Percentiles rank a stretch among this genome's conserved stretches.
Evolutionary conservation across 92 coral and sea anemone species (phyloP).

Genomic region (Zoanthus sansibaricus): DNA sequence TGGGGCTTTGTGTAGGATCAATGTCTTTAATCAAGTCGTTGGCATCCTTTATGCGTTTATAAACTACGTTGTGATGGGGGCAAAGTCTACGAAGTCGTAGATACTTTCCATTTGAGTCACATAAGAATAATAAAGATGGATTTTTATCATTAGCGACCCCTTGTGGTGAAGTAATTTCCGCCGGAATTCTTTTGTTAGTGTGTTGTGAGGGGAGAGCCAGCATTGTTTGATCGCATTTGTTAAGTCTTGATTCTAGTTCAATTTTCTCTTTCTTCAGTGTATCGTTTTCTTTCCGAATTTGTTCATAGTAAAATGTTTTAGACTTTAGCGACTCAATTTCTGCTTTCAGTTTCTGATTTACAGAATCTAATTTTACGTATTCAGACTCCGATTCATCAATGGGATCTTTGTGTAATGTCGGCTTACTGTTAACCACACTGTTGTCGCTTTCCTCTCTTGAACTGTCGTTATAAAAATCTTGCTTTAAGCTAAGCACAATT

Average conservation of each 20-base stretch:
- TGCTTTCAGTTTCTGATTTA: neutral
- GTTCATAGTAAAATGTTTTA: neutral
- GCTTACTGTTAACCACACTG: conserved; percentile 2
- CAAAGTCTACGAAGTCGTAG: no score
- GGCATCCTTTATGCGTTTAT: neutral
- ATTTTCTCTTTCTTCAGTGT: neutral
- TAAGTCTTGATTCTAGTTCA: neutral
- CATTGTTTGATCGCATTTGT: neutral
- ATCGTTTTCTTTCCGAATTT: neutral
- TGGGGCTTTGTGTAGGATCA: neutral
- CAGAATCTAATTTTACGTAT: neutral
- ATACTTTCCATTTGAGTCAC: no score
- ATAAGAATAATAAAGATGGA: no score
- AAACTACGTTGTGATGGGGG: no score
- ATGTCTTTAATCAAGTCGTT: no score
- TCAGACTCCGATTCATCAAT: neutral
- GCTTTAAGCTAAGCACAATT: neutral
- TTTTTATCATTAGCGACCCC: no score
- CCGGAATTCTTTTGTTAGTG: neutral
- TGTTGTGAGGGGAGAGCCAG: neutral
- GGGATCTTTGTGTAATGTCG: neutral
- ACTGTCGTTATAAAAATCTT: neutral
- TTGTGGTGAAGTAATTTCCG: neutral
- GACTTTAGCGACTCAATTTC: conserved; percentile 15
- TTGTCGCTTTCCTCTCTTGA: conserved; percentile 3